Base-by-base conservation (phyloP, 2,113 vertebrate species). In the Planiliza haematocheilus region DNA sequence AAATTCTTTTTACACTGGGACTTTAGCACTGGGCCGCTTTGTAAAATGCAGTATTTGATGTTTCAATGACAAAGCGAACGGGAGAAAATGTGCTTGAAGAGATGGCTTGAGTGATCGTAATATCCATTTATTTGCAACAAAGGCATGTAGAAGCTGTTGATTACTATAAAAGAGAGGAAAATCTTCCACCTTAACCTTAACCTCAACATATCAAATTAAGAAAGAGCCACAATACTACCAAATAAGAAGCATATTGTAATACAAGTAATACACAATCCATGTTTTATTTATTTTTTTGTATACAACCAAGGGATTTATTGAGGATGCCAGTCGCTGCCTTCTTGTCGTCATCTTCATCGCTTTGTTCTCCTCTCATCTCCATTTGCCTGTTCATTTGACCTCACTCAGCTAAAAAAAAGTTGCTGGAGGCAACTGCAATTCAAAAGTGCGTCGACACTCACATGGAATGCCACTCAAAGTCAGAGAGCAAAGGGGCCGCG, bases 401-500 rank as follows among this genome's bases (percentile, higher is more conserved):
- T 18, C 55, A 55, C 2, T 59, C 58, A 36, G 21, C 38, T 38
- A 55, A 36, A 24, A 51, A 65, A 60, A 48, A 4, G 13, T 1
- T 37, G 48, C 59, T 21, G 67, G 67, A 66, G 67, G 64, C 56
- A 0, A 43, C 43, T 43, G 48, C 58, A 67, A 78, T 64, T 73
- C 13, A 57, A 30, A 48, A 70, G 50, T 58, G 52, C 70, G 16
- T 10, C 34, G 30, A 30, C 74, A 16, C 60, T 43, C 53, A 72
- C 66, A 73, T 50, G 52, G 65, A 68, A 81, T 6, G 36, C 49
- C 64, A 63, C 55, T 68, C 0, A 10, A 48, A 71, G 60, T 74
- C 48, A 37, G 36, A 57, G 38, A 57, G 52, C 63, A 46, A 82
- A 74, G 42, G 17, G 59, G 37, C 43, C 50, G 56, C 3, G 3